Evolutionary conservation across 2,888 invertebrate species (phyloP).

Genomic region (Megamerina dolium): DNA sequence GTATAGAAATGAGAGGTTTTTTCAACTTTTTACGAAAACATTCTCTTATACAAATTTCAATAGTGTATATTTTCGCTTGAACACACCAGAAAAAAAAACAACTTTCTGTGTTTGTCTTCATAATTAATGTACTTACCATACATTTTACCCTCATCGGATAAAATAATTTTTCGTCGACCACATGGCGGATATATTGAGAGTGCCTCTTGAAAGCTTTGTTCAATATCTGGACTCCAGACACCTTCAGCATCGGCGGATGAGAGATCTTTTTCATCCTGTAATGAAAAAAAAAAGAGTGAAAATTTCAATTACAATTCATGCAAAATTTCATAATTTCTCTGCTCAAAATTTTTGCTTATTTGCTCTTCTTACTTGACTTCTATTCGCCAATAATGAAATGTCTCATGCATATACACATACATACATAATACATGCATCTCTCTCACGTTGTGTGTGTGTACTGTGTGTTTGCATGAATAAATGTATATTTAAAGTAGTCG

Average conservation of each 20-base stretch:
- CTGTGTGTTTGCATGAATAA: too few species aligned
- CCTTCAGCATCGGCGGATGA: constrained; percentile 98
- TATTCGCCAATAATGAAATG: background rate
- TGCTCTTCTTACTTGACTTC: background rate
- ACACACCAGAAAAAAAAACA: too few species aligned
- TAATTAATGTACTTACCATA: constrained; percentile 99
- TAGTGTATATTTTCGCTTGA: too few species aligned
- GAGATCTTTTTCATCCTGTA: constrained; percentile 77
- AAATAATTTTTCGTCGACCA: constrained; percentile 97
- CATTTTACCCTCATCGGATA: constrained; percentile 99
- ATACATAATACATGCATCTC: background rate
- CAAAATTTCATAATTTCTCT: background rate
- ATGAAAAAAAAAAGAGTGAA: constrained; percentile 14
- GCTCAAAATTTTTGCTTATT: background rate
- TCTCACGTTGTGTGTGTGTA: too few species aligned
- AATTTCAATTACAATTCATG: too few species aligned
- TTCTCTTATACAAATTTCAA: too few species aligned
- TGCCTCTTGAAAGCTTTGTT: constrained; percentile 99
- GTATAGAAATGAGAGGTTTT: too few species aligned
- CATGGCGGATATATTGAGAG: constrained; percentile 99
- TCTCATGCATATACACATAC: too few species aligned
- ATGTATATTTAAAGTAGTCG: too few species aligned
- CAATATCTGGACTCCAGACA: constrained; percentile 99
- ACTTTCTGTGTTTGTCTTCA: too few species aligned
- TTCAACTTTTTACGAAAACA: too few species aligned